A percentile compares a stretch with the other conserved stretches of the same genome.
These are phyloP conservation scores for Mugil cephalus DNA, from an alignment of 2,113 vertebrate genomes.

Conservation along the genomic window DNA sequence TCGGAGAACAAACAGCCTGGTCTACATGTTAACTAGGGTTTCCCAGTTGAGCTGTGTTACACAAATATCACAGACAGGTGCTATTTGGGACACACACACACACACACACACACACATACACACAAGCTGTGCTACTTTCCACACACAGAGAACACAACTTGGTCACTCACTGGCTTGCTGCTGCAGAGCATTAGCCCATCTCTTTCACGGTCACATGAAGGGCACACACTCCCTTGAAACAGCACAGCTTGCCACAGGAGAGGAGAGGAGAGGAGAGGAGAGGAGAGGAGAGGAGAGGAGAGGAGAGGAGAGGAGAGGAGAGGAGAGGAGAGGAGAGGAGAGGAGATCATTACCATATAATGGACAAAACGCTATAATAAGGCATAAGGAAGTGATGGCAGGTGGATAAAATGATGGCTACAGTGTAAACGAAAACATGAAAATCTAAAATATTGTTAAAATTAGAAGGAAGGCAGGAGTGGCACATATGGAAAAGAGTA, in stretches of 20 bases:
- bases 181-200: slow-evolving; percentile 70
- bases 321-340: slow-evolving; percentile 14
- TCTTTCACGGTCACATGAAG: slow-evolving; percentile 77
- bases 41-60: slow-evolving; percentile 32
- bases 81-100: neutral
- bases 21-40: slow-evolving; percentile 50
- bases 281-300: slow-evolving; percentile 10
- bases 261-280: slow-evolving; percentile 39
- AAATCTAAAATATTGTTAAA: slow-evolving; percentile 1
- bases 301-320: slow-evolving; percentile 13
- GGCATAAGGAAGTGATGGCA: neutral
- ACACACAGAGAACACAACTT: slow-evolving; percentile 41
- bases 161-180: slow-evolving; percentile 54
- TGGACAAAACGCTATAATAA: slow-evolving; percentile 1
- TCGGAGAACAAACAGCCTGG: slow-evolving; percentile 20
- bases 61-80: slow-evolving; percentile 23
- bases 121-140: slow-evolving; percentile 25
- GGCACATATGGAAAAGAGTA: slow-evolving; percentile 7
- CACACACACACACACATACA: slow-evolving; percentile 5
- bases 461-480: slow-evolving; percentile 14
- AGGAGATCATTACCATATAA: slow-evolving; percentile 43
- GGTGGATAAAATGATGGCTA: neutral
- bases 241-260: slow-evolving; percentile 48
- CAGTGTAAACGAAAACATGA: slow-evolving; percentile 10
- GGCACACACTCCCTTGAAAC: slow-evolving; percentile 63